Evolutionary conservation across 35 echinoderm and acorn worm genomes (phyloP).

Genomic region (Acanthaster planci): DNA sequence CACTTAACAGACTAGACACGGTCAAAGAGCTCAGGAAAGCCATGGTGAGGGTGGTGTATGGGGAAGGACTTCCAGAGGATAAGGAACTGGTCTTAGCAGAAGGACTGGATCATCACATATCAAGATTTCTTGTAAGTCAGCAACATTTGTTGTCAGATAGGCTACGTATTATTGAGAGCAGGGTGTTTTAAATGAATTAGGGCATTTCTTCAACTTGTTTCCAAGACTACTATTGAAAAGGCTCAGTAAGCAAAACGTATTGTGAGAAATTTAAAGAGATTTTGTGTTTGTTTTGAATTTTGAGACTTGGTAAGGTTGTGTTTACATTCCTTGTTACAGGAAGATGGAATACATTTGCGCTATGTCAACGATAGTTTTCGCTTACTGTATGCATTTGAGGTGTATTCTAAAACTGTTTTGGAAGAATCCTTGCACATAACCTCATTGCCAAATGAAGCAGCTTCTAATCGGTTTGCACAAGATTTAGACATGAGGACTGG

Average conservation of each 20-base stretch:
- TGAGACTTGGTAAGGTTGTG: too few relatives aligned
- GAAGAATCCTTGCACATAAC: constrained; percentile 29
- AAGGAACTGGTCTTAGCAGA: constrained; percentile 90
- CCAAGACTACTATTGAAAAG: too few relatives aligned
- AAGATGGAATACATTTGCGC: constrained; percentile 82
- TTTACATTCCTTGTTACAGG: constrained; percentile 53
- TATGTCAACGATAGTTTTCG: constrained; percentile 90
- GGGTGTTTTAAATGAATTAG: too few relatives aligned
- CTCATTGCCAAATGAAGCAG: constrained; percentile 2
- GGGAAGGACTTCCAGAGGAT: constrained; percentile 43
- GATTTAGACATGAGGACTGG: neutral
- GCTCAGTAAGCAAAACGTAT: too few relatives aligned
- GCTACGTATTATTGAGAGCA: too few relatives aligned
- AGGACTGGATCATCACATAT: constrained; percentile 87
- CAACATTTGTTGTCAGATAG: neutral
- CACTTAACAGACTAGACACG: constrained; percentile 74
- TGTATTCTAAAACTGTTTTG: constrained; percentile 25
- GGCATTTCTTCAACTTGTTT: too few relatives aligned
- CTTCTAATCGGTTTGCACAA: neutral
- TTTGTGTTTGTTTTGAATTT: too few relatives aligned
- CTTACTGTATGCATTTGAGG: constrained; percentile 92
- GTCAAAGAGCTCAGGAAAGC: constrained; percentile 70
- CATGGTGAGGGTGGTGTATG: constrained; percentile 52
- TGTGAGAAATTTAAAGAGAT: too few relatives aligned
- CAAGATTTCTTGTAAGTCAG: constrained; percentile 75